Base-by-base conservation (phyloP, 2,113 vertebrate genomes). In the Anser cygnoides region DNA sequence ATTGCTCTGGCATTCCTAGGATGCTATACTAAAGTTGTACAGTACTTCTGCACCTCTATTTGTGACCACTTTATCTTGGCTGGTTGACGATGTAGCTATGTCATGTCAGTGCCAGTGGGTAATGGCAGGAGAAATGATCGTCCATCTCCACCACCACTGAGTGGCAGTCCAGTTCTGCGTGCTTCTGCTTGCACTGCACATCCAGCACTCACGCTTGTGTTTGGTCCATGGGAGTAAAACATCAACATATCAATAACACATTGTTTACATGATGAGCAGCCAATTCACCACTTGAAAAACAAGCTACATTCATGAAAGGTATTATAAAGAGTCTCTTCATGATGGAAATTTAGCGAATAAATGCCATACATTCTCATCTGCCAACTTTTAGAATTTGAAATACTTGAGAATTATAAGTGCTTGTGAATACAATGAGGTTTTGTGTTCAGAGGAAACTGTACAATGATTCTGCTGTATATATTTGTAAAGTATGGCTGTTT, bases 271-370 rank as follows among this genome's bases (percentile, higher is more conserved):
- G 76, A 88, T 8, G 67, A 93, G 88, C 70, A 89, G 88, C 72
- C 68, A 86, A 81, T 11, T 93, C 76, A 92, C 43, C 67, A n/a
- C 72, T 90, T 93, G 66, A 81, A 81, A 93, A 94, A 88, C 33
- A 22, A 61, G 49, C 76, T 86, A 66, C 61, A 57, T 93, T 94
- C 83, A 90, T 61, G 57, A 52, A 87, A 95, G 26, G 43, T 86
- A 57, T 65, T 77, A 81, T 90, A 78, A 93, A 91, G 52, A 93
- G 25, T 49, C 26, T 67, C 65, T 65, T 93, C 52, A 82, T 84
- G 52, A 33, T 66, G 54, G 66, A 87, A 89, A 89, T 89, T 87
- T 87, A 82, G 67, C 49, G 41, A 87, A 72, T 78, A 92, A 92
- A 79, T 89, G 76, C 28, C 58, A 76, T 65, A 46, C 72, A 92